Conservation (phyloP, 2,888 invertebrate species). For the Philonicus albiceps region DNA sequence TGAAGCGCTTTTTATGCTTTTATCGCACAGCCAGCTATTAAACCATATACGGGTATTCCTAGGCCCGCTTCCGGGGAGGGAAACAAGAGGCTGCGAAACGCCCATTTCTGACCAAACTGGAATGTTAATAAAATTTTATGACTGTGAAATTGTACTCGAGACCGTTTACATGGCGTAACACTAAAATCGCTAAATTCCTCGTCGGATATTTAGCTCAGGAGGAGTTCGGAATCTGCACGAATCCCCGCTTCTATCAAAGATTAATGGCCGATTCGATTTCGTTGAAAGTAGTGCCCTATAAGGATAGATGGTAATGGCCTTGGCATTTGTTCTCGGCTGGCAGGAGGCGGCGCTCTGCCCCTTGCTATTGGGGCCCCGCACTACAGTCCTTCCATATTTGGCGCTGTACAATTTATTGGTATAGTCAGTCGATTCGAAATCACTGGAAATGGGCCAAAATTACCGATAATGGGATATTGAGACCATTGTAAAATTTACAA, state of each 20-base stretch:
- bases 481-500: background rate
- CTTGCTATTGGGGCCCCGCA: background rate
- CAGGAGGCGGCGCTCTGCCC: background rate
- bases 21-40: background rate
- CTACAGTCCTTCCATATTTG: background rate
- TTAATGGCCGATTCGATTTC: constrained; percentile 17
- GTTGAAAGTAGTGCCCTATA: constrained; percentile 8
- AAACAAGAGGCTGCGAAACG: background rate
- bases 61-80: background rate
- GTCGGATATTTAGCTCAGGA: background rate
- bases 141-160: constrained; percentile 3
- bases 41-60: background rate
- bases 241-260: constrained; percentile 6
- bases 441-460: constrained; percentile 27
- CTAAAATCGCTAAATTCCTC: background rate
- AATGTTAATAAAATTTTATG: constrained; percentile 26
- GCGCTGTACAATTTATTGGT: background rate
- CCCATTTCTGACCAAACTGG: background rate
- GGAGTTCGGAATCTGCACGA: background rate
- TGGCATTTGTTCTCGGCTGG: constrained; percentile 12
- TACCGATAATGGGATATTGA: constrained; percentile 8
- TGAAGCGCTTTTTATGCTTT: background rate
- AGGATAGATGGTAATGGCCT: constrained; percentile 14
- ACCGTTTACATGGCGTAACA: background rate
- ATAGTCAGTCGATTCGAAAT: background rate